These are phyloP conservation scores for Chrysina gloriosa DNA, from an alignment of 2,888 invertebrate genomes.

Conservation along the genomic window DNA sequence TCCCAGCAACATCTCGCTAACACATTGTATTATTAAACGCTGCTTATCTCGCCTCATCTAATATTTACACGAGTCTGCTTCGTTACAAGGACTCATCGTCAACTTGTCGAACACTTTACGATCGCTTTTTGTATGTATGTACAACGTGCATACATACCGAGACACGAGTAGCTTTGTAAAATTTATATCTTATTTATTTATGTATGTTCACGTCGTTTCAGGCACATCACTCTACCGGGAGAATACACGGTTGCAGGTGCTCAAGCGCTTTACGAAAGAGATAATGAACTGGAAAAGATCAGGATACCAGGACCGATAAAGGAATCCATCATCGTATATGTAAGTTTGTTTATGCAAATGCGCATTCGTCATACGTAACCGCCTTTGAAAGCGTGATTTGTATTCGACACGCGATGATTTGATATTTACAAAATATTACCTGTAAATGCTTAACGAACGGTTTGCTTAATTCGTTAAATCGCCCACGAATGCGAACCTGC, in stretches of 20 bases:
- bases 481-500: no score
- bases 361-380: no score
- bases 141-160: not conserved
- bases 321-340: slow-evolving; percentile 84
- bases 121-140: not conserved
- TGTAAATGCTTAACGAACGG: no score
- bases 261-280: slow-evolving; percentile 81
- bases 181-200: slow-evolving; percentile 23
- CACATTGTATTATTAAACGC: not conserved
- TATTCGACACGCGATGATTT: no score
- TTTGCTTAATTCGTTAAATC: no score
- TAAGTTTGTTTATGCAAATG: slow-evolving; percentile 65
- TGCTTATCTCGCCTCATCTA: not conserved
- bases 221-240: slow-evolving; percentile 78
- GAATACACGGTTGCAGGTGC: slow-evolving; percentile 87
- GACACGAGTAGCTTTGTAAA: not conserved
- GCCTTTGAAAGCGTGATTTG: no score
- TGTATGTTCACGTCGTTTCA: slow-evolving; percentile 60
- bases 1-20: not conserved
- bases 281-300: slow-evolving; percentile 83
- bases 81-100: not conserved
- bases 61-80: not conserved
- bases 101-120: not conserved
- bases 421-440: no score
- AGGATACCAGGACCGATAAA: slow-evolving; percentile 84